Evolutionary conservation across 92 coral and sea anemone genomes (phyloP), one percentile per base, ranked within the genome.

Genomic region (Porites evermanni): DNA sequence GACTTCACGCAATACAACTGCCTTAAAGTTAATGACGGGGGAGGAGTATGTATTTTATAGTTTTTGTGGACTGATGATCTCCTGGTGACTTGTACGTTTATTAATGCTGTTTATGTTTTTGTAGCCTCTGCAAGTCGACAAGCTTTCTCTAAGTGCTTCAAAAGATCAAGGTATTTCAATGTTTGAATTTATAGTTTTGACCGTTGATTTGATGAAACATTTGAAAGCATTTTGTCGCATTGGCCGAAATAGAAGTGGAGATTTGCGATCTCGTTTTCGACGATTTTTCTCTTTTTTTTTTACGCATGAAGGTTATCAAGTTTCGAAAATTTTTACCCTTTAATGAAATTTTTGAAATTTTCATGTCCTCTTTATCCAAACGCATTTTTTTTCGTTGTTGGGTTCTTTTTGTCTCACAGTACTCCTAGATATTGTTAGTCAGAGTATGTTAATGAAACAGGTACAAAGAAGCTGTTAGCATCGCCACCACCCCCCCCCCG

Each of bases 81-180:
- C 47, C 47, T 4, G 47, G 6, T 38, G 17, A 12, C 20, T 50
- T 73, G 78, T 16, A 0, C n/a, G 29, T n/a, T 71, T 5, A 29
- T 14, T 70, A 60, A 54, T 59, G 71, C 44, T 61, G 51, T 82
- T 58, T 74, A 0, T 51, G 61, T 10, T 26, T 4, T 60, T 72
- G 8, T 58, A 83, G 87, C 87, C 87, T 24, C 73, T 83, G 23
- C 87, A 83, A 26, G 88, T 73, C 13, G 75, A 79, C 67, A 79
- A 74, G 73, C 72, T 83, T 1, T 74, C 77, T 17, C 13, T 81
- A 11, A 81, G 58, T 53, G 8, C n/a, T 0, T 51, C 80, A 32
- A 83, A 29, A 63, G 87, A 83, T 52, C 87, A 83, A 83, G 87
- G 87, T 73, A 38, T 38, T 38, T 38, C 47, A 38, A 29, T 29